Base-by-base conservation (phyloP, 1,140 invertebrate genomes). In the Drosophila ohnishii region DNA sequence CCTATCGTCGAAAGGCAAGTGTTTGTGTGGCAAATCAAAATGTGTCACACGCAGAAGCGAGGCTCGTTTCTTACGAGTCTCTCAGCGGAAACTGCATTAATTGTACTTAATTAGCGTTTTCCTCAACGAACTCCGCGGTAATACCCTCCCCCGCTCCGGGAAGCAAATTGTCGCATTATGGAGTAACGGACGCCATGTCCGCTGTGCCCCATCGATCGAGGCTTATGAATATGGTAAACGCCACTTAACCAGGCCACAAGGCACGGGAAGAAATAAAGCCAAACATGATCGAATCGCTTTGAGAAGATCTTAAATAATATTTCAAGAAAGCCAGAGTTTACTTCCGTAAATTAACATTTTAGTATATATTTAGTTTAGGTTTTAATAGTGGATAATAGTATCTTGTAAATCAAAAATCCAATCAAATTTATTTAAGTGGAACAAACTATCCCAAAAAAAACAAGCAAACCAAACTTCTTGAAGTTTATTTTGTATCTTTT, bases 31-130 rank as follows among this genome's bases (percentile, higher is more conserved):
- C 64, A 71, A 71, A 50, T 30, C 8, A 11, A 48, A 58, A 47
- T 76, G 55, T 40, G 72, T 58, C 61, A 65, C 42, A 58, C 47
- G 44, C 30, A 48, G 44, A 47, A 59, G 13, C 19, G 30, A 45
- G 45, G 56, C 37, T 32, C 42, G 32, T 62, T 65, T 63, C 63
- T 63, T 53, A 42, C 22, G 53, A 44, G 30, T 51, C 55, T 37
- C 37, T 37, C 42, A 40, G 48, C 61, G 67, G 75, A 76, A 86
- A 79, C 69, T 50, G 64, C 61, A 73, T 77, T 80, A 88, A 88
- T 87, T 76, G 71, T 74, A 69, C 64, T 88, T 77, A 83, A 87
- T 87, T 79, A 79, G 55, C 56, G 71, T 71, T 79, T 87, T 87
- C 83, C 83, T 88, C 60, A 57, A 65, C 64, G 78, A 58, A 51